These are phyloP conservation scores for Pipistrellus pipistrellus DNA, from an alignment of 2,797 vertebrate genomes.

Conservation along the genomic window DNA sequence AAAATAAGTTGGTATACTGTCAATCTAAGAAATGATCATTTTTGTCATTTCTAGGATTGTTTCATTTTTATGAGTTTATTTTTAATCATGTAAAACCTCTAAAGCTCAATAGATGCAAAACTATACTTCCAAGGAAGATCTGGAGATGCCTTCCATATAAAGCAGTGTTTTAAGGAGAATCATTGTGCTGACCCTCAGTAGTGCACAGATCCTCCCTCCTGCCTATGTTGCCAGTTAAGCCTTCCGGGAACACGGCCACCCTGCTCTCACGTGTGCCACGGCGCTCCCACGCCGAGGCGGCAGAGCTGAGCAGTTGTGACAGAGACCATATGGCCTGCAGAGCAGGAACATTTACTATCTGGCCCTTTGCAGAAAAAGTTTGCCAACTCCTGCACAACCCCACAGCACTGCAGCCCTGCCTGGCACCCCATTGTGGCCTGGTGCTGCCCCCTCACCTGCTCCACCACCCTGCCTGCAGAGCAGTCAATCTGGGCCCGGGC, in stretches of 20 bases:
- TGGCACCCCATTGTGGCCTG: too few species aligned
- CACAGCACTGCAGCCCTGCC: too few species aligned
- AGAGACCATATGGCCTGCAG: not conserved
- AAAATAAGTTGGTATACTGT: slow-evolving; percentile 60
- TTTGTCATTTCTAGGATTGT: slow-evolving; percentile 43
- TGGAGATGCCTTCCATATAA: slow-evolving; percentile 13
- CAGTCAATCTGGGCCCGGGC: too few species aligned
- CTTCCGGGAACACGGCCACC: not conserved
- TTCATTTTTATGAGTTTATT: slow-evolving; percentile 35
- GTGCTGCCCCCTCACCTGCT: too few species aligned
- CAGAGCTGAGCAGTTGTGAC: not conserved
- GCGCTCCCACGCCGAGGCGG: accelerated
- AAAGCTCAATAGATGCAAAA: not conserved
- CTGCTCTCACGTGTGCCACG: not conserved
- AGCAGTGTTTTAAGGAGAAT: not conserved
- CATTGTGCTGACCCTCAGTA: not conserved
- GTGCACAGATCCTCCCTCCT: not conserved
- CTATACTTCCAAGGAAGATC: not conserved
- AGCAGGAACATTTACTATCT: not conserved
- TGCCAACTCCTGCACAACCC: not conserved
- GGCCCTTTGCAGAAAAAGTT: not conserved
- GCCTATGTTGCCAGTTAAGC: not conserved
- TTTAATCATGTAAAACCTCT: slow-evolving; percentile 42
- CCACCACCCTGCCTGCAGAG: too few species aligned
- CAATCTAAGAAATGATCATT: slow-evolving; percentile 58